Evolutionary conservation across 1,140 invertebrate genomes (phyloP).

Genomic region (Caenorhabditis tropicalis): DNA sequence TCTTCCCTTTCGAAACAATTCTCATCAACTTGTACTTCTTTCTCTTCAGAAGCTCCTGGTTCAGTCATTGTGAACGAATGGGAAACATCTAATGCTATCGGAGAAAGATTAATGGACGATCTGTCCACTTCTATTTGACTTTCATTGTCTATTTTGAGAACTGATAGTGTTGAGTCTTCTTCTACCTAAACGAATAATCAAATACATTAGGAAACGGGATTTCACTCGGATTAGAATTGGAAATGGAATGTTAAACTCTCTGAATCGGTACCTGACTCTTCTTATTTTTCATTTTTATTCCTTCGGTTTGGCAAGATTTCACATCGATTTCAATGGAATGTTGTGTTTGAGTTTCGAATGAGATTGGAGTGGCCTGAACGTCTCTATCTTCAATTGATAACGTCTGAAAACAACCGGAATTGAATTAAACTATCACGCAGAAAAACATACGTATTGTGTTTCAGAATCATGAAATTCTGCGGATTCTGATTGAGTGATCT

Average conservation of each 20-base stretch:
- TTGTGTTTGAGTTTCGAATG: conserved; percentile 33
- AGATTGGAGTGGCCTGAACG: conserved; percentile 19
- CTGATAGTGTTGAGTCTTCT: conserved; percentile 1
- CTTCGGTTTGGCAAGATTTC: conserved; percentile 41
- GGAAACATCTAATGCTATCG: conserved; percentile 17
- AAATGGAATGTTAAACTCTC: neutral
- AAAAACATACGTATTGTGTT: conserved; percentile 24
- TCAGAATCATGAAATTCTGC: neutral
- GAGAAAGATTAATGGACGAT: conserved; percentile 35
- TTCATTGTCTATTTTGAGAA: conserved; percentile 37
- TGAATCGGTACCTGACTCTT: conserved; percentile 2
- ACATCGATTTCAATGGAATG: conserved; percentile 38
- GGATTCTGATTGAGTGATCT: neutral
- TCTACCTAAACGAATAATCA: conserved; percentile 5
- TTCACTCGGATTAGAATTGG: neutral
- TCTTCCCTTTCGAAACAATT: conserved; percentile 10
- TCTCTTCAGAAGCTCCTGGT: conserved; percentile 27
- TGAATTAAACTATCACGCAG: too few relatives aligned
- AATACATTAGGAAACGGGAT: neutral
- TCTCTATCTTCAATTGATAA: conserved; percentile 18
- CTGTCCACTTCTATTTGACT: conserved; percentile 20
- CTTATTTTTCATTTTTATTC: conserved; percentile 21
- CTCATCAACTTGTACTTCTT: conserved; percentile 36
- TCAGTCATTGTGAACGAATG: conserved; percentile 27
- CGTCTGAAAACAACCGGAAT: neutral